Percentiles rank a stretch among this genome's conserved stretches.
Conservation (phyloP, 2,797 vertebrate species). For the Pangasius krempfi region DNA sequence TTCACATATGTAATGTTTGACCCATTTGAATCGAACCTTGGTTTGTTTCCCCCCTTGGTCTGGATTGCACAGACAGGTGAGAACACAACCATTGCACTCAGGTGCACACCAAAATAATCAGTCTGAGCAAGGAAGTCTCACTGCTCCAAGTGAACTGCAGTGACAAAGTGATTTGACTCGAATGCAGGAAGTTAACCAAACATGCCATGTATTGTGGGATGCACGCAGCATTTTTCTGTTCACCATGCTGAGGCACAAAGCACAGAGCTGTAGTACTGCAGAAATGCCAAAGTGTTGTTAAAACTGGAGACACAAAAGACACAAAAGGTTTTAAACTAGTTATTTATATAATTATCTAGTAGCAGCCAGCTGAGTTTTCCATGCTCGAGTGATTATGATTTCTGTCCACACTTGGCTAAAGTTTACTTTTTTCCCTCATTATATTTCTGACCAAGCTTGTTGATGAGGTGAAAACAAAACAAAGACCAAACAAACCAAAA, state of each 20-base stretch:
- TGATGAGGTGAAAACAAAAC: not conserved
- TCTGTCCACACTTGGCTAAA: not conserved
- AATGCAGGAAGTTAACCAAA: not conserved
- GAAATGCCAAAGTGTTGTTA: not conserved
- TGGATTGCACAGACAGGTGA: not conserved
- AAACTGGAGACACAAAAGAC: not conserved
- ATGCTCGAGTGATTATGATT: not conserved
- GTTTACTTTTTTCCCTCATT: not conserved
- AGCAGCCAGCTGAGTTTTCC: too few species aligned
- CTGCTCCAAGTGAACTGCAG: not conserved
- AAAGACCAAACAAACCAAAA: not conserved
- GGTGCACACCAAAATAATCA: not conserved
- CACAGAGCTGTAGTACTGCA: not conserved
- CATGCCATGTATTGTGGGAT: not conserved
- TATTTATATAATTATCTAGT: not conserved
- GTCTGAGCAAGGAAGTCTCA: not conserved
- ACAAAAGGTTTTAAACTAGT: not conserved
- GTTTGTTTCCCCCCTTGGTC: not conserved
- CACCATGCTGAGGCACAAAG: not conserved
- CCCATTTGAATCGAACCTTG: not conserved
- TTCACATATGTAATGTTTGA: not conserved
- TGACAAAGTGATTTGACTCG: not conserved
- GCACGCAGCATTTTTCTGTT: not conserved
- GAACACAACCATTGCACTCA: not conserved
- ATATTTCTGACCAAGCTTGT: not conserved